Conservation (phyloP, 1,140 invertebrate genomes). For the Zaprionus vittiger region DNA sequence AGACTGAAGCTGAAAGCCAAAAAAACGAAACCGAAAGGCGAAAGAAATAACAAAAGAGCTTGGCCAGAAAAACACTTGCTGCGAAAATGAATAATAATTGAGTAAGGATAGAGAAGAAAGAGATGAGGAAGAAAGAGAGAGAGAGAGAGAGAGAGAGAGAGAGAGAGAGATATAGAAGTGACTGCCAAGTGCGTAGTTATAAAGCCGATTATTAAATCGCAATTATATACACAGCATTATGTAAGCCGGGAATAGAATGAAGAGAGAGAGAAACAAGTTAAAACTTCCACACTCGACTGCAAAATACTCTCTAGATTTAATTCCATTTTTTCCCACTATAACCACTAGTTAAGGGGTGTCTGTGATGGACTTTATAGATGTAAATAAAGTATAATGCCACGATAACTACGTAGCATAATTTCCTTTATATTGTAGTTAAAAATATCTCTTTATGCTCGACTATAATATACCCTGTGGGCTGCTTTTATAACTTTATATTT, state of each 20-base stretch:
- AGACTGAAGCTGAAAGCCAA: constrained; percentile 42
- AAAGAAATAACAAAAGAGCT: constrained; percentile 7
- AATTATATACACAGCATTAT: constrained; percentile 25
- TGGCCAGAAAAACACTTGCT: constrained; percentile 38
- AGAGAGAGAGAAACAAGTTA: neutral
- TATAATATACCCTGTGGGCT: neutral
- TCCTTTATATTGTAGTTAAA: neutral
- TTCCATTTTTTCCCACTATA: too few species aligned
- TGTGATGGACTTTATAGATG: too few species aligned
- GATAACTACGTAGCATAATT: neutral
- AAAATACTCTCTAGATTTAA: neutral
- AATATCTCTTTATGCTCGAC: neutral
- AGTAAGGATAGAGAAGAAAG: neutral
- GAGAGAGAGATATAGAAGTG: neutral
- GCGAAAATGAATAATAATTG: constrained; percentile 46
- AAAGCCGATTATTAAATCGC: constrained; percentile 33
- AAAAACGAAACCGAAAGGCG: constrained; percentile 32
- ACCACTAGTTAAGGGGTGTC: too few species aligned
- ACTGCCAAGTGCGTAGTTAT: constrained; percentile 32
- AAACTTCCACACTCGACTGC: neutral
- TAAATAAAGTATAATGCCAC: neutral
- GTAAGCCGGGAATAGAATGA: constrained; percentile 15
- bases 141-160: neutral
- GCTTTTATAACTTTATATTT: neutral
- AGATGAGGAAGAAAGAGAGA: constrained; percentile 4